Percentiles rank a stretch among this genome's conserved stretches.
These are phyloP conservation scores for Momotus momota DNA, from an alignment of 2,797 vertebrate genomes.

Conservation along the genomic window DNA sequence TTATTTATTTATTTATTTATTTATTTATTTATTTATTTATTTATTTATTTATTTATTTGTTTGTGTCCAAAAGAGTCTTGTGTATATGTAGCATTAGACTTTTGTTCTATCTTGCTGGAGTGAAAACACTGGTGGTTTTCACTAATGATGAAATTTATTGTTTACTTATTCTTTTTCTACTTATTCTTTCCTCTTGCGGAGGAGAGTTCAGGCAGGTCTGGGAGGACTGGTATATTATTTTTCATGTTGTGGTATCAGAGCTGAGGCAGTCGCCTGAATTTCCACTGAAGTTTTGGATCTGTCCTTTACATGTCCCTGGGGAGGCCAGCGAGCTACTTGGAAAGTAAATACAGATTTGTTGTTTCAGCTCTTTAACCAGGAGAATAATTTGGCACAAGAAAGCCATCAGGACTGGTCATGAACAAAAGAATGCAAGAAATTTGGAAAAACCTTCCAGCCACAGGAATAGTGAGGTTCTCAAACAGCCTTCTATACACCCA, in stretches of 20 bases:
- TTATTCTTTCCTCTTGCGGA: neutral
- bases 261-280: neutral
- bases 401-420: neutral
- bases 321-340: neutral
- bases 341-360: constrained; percentile 2
- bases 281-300: neutral
- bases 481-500: neutral
- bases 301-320: neutral
- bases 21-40: too few relatives aligned
- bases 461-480: neutral
- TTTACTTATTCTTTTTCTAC: neutral
- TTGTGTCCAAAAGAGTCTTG: neutral
- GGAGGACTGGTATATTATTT: neutral
- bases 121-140: neutral
- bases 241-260: neutral
- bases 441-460: neutral
- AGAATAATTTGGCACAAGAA: constrained; percentile 13
- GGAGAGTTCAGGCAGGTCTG: neutral
- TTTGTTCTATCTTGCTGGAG: neutral
- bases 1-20: too few relatives aligned
- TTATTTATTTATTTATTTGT: too few relatives aligned
- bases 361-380: constrained; percentile 48
- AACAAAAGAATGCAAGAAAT: constrained; percentile 28
- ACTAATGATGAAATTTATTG: neutral
- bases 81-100: neutral